Evolutionary conservation across 2,113 vertebrate species (phyloP).

Genomic region (Lonchura striata): DNA sequence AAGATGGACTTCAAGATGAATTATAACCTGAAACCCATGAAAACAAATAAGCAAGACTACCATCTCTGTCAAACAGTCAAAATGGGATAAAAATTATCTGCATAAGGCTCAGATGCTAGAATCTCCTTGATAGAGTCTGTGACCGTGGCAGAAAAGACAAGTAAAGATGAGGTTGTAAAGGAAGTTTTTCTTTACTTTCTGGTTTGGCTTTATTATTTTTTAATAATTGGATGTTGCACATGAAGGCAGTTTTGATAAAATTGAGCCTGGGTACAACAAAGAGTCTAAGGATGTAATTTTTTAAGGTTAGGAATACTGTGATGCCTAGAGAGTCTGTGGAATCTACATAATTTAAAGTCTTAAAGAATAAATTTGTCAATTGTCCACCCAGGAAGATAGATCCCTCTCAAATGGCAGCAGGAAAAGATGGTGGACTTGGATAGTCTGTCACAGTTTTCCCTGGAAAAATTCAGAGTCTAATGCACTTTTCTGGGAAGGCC

Average conservation of each 20-base stretch:
- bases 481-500: not conserved
- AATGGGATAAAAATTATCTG: not conserved
- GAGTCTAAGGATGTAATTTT: not conserved
- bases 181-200: not conserved
- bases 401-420: not conserved
- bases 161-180: not conserved
- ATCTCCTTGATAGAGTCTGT: not conserved
- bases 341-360: not conserved
- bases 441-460: not conserved
- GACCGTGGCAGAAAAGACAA: not conserved
- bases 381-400: not conserved
- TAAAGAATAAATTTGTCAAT: not conserved
- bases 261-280: not conserved
- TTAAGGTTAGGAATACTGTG: not conserved
- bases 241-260: not conserved
- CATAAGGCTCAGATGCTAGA: not conserved
- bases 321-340: accelerated
- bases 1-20: not conserved
- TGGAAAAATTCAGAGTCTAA: not conserved
- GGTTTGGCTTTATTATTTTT: not conserved
- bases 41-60: not conserved
- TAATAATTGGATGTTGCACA: not conserved
- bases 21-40: not conserved
- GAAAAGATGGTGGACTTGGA: not conserved
- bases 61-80: not conserved